Percentiles rank a stretch among this genome's conserved stretches.
These are phyloP conservation scores for Drosophila truncata DNA, from an alignment of 1,140 invertebrate genomes.

Conservation along the genomic window DNA sequence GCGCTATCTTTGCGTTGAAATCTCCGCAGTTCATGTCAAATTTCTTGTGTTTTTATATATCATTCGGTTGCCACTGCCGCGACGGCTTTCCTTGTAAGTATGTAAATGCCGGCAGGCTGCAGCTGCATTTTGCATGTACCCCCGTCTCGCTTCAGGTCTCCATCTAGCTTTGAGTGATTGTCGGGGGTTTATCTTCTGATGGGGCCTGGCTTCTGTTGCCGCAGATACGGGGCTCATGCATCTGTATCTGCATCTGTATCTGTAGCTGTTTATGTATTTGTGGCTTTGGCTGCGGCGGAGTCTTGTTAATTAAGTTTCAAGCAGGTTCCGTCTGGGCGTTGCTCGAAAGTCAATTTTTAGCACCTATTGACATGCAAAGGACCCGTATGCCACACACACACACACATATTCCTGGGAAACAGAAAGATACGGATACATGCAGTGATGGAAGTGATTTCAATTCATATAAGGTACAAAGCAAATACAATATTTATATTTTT, in stretches of 20 bases:
- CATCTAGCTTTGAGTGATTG: slow-evolving; percentile 76
- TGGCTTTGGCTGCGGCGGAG: slow-evolving; percentile 35
- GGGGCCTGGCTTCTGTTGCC: slow-evolving; percentile 71
- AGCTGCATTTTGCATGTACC: slow-evolving; percentile 52
- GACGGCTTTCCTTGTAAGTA: slow-evolving; percentile 81
- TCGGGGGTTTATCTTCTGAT: slow-evolving; percentile 79
- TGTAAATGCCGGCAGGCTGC: slow-evolving; percentile 69
- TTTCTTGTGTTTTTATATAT: slow-evolving; percentile 84
- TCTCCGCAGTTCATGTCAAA: slow-evolving; percentile 83
- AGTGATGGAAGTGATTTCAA: slow-evolving; percentile 2
- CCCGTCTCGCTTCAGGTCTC: slow-evolving; percentile 15
- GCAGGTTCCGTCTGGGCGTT: slow-evolving; percentile 59
- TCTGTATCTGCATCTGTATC: slow-evolving; percentile 31
- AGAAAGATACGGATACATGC: neutral
- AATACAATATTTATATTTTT: neutral
- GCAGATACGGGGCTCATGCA: slow-evolving; percentile 37
- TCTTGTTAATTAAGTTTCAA: slow-evolving; percentile 79
- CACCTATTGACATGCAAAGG: slow-evolving; percentile 83
- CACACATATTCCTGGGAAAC: neutral
- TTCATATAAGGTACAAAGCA: neutral
- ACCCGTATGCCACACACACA: slow-evolving; percentile 53
- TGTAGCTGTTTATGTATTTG: slow-evolving; percentile 15
- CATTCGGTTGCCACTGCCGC: slow-evolving; percentile 50
- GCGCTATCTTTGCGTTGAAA: slow-evolving; percentile 81
- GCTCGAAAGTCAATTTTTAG: slow-evolving; percentile 73